Evolutionary conservation across 2,797 vertebrate genomes (phyloP).

Genomic region (Sebastes vulpes): DNA sequence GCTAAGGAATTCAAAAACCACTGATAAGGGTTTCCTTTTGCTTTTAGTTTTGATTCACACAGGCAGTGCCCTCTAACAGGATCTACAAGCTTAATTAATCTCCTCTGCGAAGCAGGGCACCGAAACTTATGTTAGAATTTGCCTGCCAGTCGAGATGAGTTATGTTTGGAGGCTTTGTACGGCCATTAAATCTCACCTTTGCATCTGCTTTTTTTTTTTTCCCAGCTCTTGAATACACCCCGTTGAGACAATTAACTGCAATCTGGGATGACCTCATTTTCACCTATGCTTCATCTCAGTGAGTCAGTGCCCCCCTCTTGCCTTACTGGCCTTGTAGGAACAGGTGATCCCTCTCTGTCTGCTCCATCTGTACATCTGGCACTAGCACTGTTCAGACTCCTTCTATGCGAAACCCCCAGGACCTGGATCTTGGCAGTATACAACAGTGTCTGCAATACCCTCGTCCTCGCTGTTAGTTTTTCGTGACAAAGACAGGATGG

Average conservation of each 20-base stretch:
- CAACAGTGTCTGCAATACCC: neutral
- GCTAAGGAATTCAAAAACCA: neutral
- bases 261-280: conserved; percentile 55
- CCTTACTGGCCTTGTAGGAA: conserved; percentile 38
- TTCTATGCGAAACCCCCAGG: conserved; percentile 21
- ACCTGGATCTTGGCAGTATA: conserved; percentile 23
- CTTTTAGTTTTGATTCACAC: neutral
- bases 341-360: conserved; percentile 59
- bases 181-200: conserved; percentile 11
- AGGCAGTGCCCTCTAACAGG: neutral
- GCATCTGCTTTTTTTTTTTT: conserved; percentile 6
- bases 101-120: neutral
- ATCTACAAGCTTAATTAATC: neutral
- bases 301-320: conserved; percentile 39
- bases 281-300: conserved; percentile 40
- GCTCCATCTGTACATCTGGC: conserved; percentile 59
- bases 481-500: conserved; percentile 5
- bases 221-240: neutral
- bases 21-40: neutral
- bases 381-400: conserved; percentile 13
- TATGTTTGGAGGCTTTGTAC: conserved; percentile 12
- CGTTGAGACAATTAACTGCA: conserved; percentile 19
- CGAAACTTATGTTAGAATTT: conserved; percentile 24
- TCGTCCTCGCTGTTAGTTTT: conserved; percentile 10
- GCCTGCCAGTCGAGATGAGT: conserved; percentile 16